Conservation (phyloP, 2,888 invertebrate genomes). For the Drosophila cracens region DNA sequence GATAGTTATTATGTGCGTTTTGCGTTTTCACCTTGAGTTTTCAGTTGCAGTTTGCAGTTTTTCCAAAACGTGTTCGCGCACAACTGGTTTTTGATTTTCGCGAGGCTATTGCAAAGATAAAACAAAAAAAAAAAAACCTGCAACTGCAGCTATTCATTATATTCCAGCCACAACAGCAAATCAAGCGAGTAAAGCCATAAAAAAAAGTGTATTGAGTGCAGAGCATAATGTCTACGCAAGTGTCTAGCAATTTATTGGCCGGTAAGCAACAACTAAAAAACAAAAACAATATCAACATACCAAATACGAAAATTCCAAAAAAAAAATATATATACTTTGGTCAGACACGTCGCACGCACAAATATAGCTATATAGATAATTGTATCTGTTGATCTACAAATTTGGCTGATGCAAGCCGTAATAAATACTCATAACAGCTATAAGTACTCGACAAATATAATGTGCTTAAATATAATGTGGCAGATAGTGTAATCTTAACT, state of each 20-base stretch:
- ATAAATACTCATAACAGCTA: neutral
- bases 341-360: constrained; percentile 42
- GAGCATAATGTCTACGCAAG: constrained; percentile 79
- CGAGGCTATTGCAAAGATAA: constrained; percentile 6
- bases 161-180: constrained; percentile 9
- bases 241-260: constrained; percentile 78
- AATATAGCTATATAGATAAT: constrained; percentile 22
- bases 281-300: constrained; percentile 19
- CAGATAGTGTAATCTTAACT: neutral
- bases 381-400: constrained; percentile 11
- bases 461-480: neutral
- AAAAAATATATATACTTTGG: constrained; percentile 33
- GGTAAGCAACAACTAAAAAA: constrained; percentile 65
- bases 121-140: constrained; percentile 22
- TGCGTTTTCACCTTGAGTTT: constrained; percentile 60
- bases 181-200: constrained; percentile 34
- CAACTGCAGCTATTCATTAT: constrained; percentile 35
- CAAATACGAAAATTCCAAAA: constrained; percentile 26
- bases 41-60: constrained; percentile 28
- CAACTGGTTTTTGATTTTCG: constrained; percentile 60
- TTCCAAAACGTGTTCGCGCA: constrained; percentile 66
- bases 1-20: constrained; percentile 26
- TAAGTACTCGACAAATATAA: neutral
- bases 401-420: constrained; percentile 3
- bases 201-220: constrained; percentile 27